Base-by-base conservation (phyloP, 2,888 invertebrate genomes). In the Zygaena filipendulae region DNA sequence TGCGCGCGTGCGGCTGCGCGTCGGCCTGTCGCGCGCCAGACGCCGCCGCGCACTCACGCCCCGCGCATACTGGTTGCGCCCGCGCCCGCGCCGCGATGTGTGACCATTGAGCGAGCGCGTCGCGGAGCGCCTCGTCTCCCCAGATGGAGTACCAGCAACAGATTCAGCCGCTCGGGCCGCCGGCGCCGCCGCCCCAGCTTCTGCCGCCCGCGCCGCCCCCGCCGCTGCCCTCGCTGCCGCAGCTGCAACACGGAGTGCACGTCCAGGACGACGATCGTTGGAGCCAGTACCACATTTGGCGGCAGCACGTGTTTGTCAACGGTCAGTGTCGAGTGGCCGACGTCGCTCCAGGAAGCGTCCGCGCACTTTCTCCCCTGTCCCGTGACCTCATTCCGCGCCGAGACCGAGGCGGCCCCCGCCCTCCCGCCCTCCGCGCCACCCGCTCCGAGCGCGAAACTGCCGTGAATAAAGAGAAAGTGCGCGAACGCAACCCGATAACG, bases 261-360 rank as follows among this genome's bases (percentile, higher is more conserved):
- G 80, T 83, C 32, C 82, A 82, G 55, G 84, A 82, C 50, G 85
- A 82, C 59, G 84, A 80, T 63, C 84, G 82, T 56, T 89, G 88
- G 88, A 84, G 84, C 46, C 89, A 89, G 77, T 89, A 89, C 63
- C 90, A 90, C 66, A 83, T 90, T 43, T 90, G 89, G 89, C 81
- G 89, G 50, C 90, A 90, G 67, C 89, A 89, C 63, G 88, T 88
- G 61, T 88, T 88, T 63, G 87, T 88, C 71, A 88, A 88, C 71
- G 88, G 88, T 88, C 86, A 81, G 84, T 72, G 47, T 42, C 41
- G 44, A 40, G 37, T n/a, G 32, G 32, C 33, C 39, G 38, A 36
- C 38, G 35, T 38, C 36, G 33, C 36, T 45, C 40, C 47, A 48
- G 51, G 44, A 45, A 49, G 53, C 46, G 43, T 49, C 49, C 43